Percentiles rank a stretch among this genome's conserved stretches.
Evolutionary conservation across 2,797 vertebrate genomes (phyloP).

Genomic region (Scarus forsteni): DNA sequence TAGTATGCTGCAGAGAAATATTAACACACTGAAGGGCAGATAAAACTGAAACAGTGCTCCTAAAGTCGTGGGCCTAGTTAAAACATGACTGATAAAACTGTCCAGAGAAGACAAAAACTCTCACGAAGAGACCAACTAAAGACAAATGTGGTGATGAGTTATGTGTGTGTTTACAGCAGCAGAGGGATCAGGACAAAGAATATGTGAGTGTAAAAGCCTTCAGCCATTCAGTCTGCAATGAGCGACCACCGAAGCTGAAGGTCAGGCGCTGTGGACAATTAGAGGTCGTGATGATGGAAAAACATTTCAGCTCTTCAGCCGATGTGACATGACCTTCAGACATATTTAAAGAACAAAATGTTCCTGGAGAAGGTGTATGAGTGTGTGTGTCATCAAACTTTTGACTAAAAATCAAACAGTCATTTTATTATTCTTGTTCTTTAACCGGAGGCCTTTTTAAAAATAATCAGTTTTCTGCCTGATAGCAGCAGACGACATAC

Average conservation of each 20-base stretch:
- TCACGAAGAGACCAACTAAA: constrained; percentile 3
- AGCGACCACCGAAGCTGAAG: constrained; percentile 54
- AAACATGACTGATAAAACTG: too few species aligned
- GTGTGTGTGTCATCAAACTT: constrained; percentile 33
- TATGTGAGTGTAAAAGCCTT: constrained; percentile 17
- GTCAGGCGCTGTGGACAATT: constrained; percentile 66
- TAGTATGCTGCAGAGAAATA: too few species aligned
- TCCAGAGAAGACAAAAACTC: constrained; percentile 28
- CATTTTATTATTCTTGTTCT: constrained; percentile 73
- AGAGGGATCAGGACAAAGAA: constrained; percentile 24
- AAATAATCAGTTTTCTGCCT: constrained; percentile 31
- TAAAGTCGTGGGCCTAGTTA: too few species aligned
- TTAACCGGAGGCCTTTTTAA: constrained; percentile 64
- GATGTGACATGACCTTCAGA: constrained; percentile 63
- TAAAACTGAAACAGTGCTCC: too few species aligned
- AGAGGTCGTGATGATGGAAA: constrained; percentile 58
- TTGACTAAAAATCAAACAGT: constrained; percentile 59
- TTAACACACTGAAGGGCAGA: too few species aligned
- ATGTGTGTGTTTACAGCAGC: constrained; percentile 25
- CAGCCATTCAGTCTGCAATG: constrained; percentile 31
- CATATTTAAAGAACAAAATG: constrained; percentile 41
- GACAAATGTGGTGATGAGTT: constrained; percentile 41
- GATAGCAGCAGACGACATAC: too few species aligned
- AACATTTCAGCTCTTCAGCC: constrained; percentile 59
- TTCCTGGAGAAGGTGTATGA: constrained; percentile 16